phyloP scores from a whole-genome alignment of 2,113 vertebrate genomes.

The Hucho hucho region DNA sequence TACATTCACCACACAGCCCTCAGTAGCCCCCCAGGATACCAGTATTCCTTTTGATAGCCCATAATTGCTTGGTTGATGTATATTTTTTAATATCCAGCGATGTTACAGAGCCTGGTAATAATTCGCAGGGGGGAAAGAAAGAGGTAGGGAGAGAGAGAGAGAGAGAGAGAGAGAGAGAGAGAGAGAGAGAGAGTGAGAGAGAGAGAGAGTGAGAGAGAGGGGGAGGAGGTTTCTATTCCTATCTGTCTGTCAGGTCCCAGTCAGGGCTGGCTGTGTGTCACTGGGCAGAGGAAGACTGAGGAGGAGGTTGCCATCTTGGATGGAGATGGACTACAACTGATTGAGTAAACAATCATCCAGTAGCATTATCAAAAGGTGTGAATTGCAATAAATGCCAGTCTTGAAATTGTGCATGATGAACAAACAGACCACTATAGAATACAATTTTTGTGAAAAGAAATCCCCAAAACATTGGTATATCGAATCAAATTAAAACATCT shows the following conservation, averaged over 20 bases:
- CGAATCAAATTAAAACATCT: too few relatives aligned
- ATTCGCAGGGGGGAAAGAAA: constrained; percentile 51
- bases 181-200: not conserved
- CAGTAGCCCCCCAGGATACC: too few relatives aligned
- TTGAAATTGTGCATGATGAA: too few relatives aligned
- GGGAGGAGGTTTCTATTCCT: too few relatives aligned
- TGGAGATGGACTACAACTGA: not conserved
- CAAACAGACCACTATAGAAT: too few relatives aligned
- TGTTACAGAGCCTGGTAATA: constrained; percentile 72
- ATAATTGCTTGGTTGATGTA: constrained; percentile 78
- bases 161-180: constrained; percentile 20
- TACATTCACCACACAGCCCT: too few relatives aligned
- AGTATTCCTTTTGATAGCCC: constrained; percentile 71
- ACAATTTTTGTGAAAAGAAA: too few relatives aligned
- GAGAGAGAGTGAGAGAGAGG: not conserved
- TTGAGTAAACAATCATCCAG: not conserved
- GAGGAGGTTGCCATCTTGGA: not conserved
- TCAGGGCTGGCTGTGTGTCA: not conserved
- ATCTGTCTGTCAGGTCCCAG: too few relatives aligned
- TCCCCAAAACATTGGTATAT: not conserved
- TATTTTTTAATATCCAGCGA: constrained; percentile 79
- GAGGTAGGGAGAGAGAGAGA: constrained; percentile 39
- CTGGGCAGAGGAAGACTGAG: not conserved
- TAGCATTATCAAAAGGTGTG: not conserved
- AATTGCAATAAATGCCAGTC: too few relatives aligned